A percentile compares a stretch with the other conserved stretches of the same genome.
These are phyloP conservation scores for Arenicola marina DNA, from an alignment of 2,888 invertebrate species.

Conservation along the genomic window DNA sequence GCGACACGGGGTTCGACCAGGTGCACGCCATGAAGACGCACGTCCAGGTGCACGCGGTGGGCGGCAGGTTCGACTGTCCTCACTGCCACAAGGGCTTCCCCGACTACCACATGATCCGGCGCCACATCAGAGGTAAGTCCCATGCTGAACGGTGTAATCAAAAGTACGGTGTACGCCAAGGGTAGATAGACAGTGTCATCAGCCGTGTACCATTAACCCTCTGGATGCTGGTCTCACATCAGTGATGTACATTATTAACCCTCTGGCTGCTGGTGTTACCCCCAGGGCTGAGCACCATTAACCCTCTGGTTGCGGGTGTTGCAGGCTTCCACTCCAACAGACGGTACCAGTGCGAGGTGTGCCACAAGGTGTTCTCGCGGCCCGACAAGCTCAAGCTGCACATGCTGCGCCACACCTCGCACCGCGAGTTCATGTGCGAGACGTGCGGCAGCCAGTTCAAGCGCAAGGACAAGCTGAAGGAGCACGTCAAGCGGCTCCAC, in stretches of 20 bases:
- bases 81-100: slow-evolving; percentile 72
- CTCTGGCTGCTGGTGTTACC: too few relatives aligned
- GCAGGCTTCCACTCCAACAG: slow-evolving; percentile 75
- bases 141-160: too few relatives aligned
- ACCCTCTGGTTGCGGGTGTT: too few relatives aligned
- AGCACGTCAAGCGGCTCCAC: slow-evolving; percentile 69
- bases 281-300: too few relatives aligned
- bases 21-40: slow-evolving; percentile 63
- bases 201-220: too few relatives aligned
- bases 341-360: slow-evolving; percentile 72
- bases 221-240: too few relatives aligned
- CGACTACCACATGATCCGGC: slow-evolving; percentile 73
- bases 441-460: slow-evolving; percentile 79
- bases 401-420: slow-evolving; percentile 71
- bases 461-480: slow-evolving; percentile 70
- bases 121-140: slow-evolving; percentile 73
- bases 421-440: slow-evolving; percentile 74
- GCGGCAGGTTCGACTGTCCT: slow-evolving; percentile 73
- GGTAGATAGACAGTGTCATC: too few relatives aligned
- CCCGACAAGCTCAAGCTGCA: slow-evolving; percentile 75
- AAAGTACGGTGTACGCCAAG: too few relatives aligned
- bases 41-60: slow-evolving; percentile 69
- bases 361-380: slow-evolving; percentile 68
- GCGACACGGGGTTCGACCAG: slow-evolving; percentile 72
- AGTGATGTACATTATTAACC: too few relatives aligned